These are phyloP conservation scores for Cheilosia vernalis DNA, from an alignment of 2,888 invertebrate species.

Conservation along the genomic window DNA sequence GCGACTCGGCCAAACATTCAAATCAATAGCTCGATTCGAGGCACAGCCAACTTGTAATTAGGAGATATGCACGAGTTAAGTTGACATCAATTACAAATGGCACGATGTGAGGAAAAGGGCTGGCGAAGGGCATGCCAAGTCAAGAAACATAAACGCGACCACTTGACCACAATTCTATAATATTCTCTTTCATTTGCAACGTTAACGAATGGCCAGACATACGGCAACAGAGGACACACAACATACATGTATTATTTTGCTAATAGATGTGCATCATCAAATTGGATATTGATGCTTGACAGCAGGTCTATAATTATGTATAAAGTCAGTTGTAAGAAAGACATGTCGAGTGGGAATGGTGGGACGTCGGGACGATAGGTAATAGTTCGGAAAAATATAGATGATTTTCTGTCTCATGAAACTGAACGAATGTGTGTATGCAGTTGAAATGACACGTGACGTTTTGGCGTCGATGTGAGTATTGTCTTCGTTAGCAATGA, in stretches of 20 bases:
- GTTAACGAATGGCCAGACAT: constrained; percentile 15
- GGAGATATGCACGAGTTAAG: constrained; percentile 69
- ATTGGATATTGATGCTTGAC: constrained; percentile 68
- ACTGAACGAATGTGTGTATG: not conserved
- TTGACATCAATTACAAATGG: constrained; percentile 69
- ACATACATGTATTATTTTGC: constrained; percentile 46
- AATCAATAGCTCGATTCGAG: constrained; percentile 66
- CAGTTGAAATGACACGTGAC: not conserved
- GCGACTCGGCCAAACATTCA: constrained; percentile 72
- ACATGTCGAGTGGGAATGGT: constrained; percentile 29
- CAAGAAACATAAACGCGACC: constrained; percentile 47
- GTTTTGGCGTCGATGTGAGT: not conserved
- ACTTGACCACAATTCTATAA: constrained; percentile 57
- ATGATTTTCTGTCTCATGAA: constrained; percentile 45
- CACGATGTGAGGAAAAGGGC: constrained; percentile 30
- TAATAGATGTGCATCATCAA: constrained; percentile 74
- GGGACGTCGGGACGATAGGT: too few species aligned
- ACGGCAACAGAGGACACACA: constrained; percentile 15
- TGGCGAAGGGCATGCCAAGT: constrained; percentile 36
- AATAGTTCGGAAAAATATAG: constrained; percentile 28
- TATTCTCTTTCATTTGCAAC: constrained; percentile 7
- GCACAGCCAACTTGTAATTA: constrained; percentile 69
- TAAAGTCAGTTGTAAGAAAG: constrained; percentile 60
- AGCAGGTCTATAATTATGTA: constrained; percentile 68
- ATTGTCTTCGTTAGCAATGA: not conserved